phyloP scores from a whole-genome alignment of 1,140 invertebrate species.

The Dryas iulia region DNA sequence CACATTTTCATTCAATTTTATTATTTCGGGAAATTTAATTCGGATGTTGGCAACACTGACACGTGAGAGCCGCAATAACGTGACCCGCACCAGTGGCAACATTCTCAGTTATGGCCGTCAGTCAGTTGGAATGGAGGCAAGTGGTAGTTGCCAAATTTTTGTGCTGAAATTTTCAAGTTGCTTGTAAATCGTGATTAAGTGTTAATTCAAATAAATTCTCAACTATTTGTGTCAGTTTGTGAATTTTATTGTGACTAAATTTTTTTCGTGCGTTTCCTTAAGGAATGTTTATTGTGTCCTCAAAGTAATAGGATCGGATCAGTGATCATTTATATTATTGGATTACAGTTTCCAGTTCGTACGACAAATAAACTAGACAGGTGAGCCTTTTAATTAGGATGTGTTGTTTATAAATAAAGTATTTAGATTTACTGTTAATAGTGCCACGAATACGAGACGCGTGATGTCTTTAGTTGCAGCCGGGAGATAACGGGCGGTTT shows the following conservation, averaged over 20 bases:
- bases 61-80: conserved; percentile 62
- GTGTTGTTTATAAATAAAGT: conserved; percentile 23
- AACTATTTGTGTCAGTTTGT: conserved; percentile 58
- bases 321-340: conserved; percentile 68
- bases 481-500: conserved; percentile 73
- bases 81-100: conserved; percentile 63
- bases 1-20: neutral
- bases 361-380: conserved; percentile 58
- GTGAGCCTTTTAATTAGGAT: conserved; percentile 46
- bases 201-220: conserved; percentile 53
- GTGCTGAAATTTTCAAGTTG: conserved; percentile 64
- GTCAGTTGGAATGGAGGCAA: conserved; percentile 61
- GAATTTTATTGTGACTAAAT: conserved; percentile 59
- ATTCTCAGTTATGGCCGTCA: conserved; percentile 76
- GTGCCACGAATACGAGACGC: conserved; percentile 64
- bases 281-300: conserved; percentile 73
- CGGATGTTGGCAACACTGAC: conserved; percentile 42
- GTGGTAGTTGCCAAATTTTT: conserved; percentile 59
- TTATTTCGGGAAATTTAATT: conserved; percentile 14
- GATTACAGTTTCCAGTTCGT: conserved; percentile 73
- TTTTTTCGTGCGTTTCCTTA: conserved; percentile 50
- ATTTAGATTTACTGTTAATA: conserved; percentile 14
- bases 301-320: conserved; percentile 72
- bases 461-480: conserved; percentile 49
- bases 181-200: conserved; percentile 52